Percentiles rank a stretch among this genome's conserved stretches.
These are phyloP conservation scores for Myodes glareolus DNA, from an alignment of 2,113 vertebrate genomes.

Conservation along the genomic window DNA sequence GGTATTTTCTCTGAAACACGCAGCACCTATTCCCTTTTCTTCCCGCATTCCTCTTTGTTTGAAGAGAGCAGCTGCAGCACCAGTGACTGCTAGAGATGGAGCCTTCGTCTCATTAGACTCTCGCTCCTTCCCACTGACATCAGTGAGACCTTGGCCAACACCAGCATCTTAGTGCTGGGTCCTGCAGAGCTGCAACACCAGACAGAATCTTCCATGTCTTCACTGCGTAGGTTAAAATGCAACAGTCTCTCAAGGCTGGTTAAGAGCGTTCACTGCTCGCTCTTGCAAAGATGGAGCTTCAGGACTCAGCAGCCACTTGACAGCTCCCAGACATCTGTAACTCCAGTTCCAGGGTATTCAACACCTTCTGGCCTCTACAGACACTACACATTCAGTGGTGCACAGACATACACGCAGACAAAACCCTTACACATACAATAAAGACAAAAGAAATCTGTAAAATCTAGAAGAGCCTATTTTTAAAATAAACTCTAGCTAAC, in stretches of 20 bases:
- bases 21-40: background rate
- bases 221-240: slow-evolving; percentile 19
- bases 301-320: background rate
- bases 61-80: background rate
- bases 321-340: background rate
- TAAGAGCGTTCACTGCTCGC: background rate
- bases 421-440: background rate
- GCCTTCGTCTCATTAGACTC: background rate
- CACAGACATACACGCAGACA: background rate
- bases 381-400: background rate
- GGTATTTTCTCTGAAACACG: background rate
- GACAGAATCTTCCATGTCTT: background rate
- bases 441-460: background rate
- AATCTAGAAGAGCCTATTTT: background rate
- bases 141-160: background rate
- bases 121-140: background rate
- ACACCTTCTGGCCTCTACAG: background rate
- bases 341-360: background rate
- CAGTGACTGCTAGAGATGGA: background rate
- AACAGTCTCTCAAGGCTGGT: background rate
- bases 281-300: background rate
- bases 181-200: background rate
- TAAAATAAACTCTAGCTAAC: background rate
- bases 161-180: background rate
- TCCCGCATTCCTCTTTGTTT: background rate